Evolutionary conservation across 2,113 vertebrate genomes (phyloP).

Genomic region (Megaptera novaeangliae): DNA sequence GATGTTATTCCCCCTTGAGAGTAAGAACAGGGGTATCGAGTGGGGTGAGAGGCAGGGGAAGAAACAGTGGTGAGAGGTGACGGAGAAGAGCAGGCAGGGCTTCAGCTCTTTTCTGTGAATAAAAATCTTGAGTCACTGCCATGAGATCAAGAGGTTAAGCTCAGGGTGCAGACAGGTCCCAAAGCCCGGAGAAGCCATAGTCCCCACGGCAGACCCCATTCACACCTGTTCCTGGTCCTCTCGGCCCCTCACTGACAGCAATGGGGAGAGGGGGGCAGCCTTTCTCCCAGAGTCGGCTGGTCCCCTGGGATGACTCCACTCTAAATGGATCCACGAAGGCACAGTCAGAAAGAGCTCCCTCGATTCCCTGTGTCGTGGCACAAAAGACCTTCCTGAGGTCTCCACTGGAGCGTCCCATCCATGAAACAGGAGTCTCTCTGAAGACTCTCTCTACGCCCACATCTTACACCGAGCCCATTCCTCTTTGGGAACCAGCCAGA

Average conservation of each 20-base stretch:
- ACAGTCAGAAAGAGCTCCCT: neutral
- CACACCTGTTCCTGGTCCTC: neutral
- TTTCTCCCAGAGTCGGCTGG: neutral
- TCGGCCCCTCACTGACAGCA: neutral
- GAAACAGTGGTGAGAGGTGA: neutral
- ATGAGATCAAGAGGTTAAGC: neutral
- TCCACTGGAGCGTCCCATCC: neutral
- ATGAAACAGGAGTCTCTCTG: neutral
- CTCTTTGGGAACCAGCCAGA: neutral
- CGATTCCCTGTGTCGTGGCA: neutral
- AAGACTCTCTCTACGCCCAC: neutral
- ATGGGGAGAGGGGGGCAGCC: neutral
- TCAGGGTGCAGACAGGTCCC: neutral
- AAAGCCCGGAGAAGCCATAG: neutral
- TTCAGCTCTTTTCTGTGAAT: neutral
- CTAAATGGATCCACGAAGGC: neutral
- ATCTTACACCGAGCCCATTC: neutral
- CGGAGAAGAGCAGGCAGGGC: neutral
- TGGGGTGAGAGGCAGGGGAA: neutral
- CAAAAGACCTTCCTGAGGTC: neutral
- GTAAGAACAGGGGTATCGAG: neutral
- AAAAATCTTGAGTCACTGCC: neutral
- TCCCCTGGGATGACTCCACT: neutral
- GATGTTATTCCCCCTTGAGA: conserved; percentile 26
- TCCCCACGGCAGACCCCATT: fast-evolving